Percentiles rank a stretch among this genome's conserved stretches.
These are phyloP conservation scores for Eulemur mongoz DNA, from an alignment of 2,797 vertebrate genomes.

Conservation along the genomic window DNA sequence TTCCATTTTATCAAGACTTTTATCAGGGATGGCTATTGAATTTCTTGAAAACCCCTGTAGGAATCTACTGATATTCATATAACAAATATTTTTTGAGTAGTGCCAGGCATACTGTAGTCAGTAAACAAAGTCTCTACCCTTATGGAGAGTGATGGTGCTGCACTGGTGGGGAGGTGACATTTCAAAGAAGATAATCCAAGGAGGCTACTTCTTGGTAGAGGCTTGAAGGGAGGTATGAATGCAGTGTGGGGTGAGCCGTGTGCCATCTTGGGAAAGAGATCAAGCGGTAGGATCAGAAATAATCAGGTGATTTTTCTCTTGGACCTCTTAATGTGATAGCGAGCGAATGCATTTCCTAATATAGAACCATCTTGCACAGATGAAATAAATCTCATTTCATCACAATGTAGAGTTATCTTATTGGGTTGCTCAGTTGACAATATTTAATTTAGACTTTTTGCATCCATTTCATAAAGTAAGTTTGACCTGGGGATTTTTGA, in stretches of 20 bases:
- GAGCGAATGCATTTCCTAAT: not conserved
- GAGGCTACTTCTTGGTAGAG: not conserved
- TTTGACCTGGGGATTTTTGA: not conserved
- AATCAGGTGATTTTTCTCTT: not conserved
- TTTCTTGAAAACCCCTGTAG: conserved; percentile 45
- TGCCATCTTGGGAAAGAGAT: not conserved
- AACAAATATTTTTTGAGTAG: conserved; percentile 8
- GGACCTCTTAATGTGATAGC: not conserved
- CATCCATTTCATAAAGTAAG: not conserved
- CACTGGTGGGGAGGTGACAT: not conserved
- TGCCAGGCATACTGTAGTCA: not conserved
- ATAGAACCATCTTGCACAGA: not conserved
- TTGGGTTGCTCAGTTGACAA: not conserved
- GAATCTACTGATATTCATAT: conserved; percentile 1
- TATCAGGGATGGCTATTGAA: not conserved
- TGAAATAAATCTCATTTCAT: not conserved
- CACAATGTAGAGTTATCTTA: not conserved
- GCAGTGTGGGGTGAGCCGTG: not conserved
- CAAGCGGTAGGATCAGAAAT: not conserved
- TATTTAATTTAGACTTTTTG: conserved; percentile 6
- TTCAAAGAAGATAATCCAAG: not conserved
- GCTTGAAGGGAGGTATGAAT: not conserved
- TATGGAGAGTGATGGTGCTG: not conserved
- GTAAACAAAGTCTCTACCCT: not conserved
- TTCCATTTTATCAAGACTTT: conserved; percentile 53